Evolutionary conservation across 2,797 vertebrate genomes (phyloP), one percentile per base, ranked within the genome.

Genomic region (Triplophysa yarkandensis): DNA sequence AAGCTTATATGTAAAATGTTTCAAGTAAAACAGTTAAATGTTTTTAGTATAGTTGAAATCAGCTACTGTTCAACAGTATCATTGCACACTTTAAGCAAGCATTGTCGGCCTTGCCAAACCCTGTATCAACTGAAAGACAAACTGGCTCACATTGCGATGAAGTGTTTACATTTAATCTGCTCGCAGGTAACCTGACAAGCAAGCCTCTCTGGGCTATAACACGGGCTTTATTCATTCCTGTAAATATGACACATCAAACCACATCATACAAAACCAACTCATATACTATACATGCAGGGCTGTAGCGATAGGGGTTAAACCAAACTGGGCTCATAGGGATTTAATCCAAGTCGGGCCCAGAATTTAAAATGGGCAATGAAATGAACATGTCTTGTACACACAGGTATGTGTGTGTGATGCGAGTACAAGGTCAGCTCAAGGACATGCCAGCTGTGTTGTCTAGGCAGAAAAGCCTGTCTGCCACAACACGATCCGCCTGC

Each of bases 141-240:
- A 44, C 23, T 71, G 62, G 57, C 36, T 82, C 60, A 60, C 71
- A 64, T 77, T 81, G 43, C 50, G 27, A 43, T 60, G 32, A 63
- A 41, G 58, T 71, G 73, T 79, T 79, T 77, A 81, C 50, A 68
- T 77, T 79, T 81, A 74, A 83, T 81, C 66, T 65, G 41, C 71
- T 71, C 32, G 11, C 44, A n/a, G 46, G 73, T 74, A 77, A 80
- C 57, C 61, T 64, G 48, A 76, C 48, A 58, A 13, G 25, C 10
- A 52, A 68, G 71, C 64, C 67, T 77, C 21, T 2, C 10, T n/a
- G 32, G 8, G 55, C 34, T 61, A 0, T 17, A 57, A 54, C 23
- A 13, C 13, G 23, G 50, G 23, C 4, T 54, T 82, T 71, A 74
- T 79, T 70, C 17, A 36, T 9, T 44, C 7, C 13, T 34, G 16